Evolutionary conservation across 2,113 vertebrate genomes (phyloP), one percentile per base, ranked within the genome.

Genomic region (Fulica atra): DNA sequence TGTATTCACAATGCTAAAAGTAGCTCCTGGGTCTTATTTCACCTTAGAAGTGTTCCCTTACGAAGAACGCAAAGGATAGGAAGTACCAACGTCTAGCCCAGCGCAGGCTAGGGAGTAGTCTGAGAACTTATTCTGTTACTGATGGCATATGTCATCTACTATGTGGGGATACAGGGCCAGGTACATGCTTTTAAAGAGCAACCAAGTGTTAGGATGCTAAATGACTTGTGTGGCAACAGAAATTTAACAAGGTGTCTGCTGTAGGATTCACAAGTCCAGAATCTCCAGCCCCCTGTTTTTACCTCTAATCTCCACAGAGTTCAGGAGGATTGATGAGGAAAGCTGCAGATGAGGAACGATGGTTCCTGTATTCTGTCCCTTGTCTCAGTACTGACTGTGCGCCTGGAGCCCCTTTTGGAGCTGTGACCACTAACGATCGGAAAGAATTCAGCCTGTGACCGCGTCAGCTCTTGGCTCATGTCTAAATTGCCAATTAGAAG

Each of bases 401-500:
- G 54, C 71, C 40, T 53, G 2, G 4, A 93, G 63, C 76, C 51
- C 60, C 38, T 91, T 17, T 66, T 28, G 46, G 64, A 95, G 88
- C 56, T 56, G 21, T 1, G 18, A 12, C 25, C 70, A 33, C 57
- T 12, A 72, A 61, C 65, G 42, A 5, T 5, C 51, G 38, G 35
- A 48, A 40, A 86, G 53, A 80, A 80, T 16, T 69, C 92, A 77
- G 82, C 76, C 78, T 59, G 77, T 64, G 87, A 92, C 87, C 53
- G 56, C n/a, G 74, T 40, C 81, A 31, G 48, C 51, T 88, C 72
- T 29, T 53, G 83, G 77, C 53, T 91, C 69, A 73, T 38, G 15
- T 19, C 83, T 76, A 92, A 90, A 92, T 59, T 93, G 88, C 61
- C 86, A 92, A 91, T 95, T 96, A 94, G 59, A 83, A 89, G n/a